A percentile compares a stretch with the other conserved stretches of the same genome.
Evolutionary conservation across 1,140 invertebrate species (phyloP).

Genomic region (Drosophila tropicalis): DNA sequence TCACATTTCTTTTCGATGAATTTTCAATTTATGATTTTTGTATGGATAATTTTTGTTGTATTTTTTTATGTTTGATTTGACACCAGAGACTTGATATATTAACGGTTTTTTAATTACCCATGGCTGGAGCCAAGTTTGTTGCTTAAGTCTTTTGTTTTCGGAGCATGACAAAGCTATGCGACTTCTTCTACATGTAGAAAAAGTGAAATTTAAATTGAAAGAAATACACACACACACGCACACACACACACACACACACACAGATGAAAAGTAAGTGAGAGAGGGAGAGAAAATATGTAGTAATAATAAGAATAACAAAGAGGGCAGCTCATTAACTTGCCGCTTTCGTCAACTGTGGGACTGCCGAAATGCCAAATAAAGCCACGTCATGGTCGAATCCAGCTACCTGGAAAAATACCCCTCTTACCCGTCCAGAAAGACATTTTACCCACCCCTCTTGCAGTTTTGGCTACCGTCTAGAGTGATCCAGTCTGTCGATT

Average conservation of each 20-base stretch:
- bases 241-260: background rate
- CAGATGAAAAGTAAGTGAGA: too few species aligned
- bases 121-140: constrained; percentile 55
- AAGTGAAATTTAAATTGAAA: constrained; percentile 73
- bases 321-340: constrained; percentile 77
- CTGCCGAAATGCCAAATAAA: constrained; percentile 67
- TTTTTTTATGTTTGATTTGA: constrained; percentile 78
- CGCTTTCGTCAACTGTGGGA: constrained; percentile 72
- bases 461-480: constrained; percentile 25
- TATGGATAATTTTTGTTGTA: constrained; percentile 58
- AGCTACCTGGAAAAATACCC: constrained; percentile 33
- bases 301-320: constrained; percentile 73
- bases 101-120: constrained; percentile 79
- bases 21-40: constrained; percentile 52
- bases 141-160: constrained; percentile 68
- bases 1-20: constrained; percentile 77
- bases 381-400: constrained; percentile 68
- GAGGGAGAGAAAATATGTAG: constrained; percentile 54
- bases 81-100: constrained; percentile 67
- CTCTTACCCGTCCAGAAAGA: too few species aligned
- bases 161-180: constrained; percentile 60
- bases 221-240: background rate
- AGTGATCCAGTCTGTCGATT: constrained; percentile 13
- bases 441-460: constrained; percentile 1
- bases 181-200: constrained; percentile 52